phyloP scores from a whole-genome alignment of 2,113 vertebrate species.

The Mixornis gularis region DNA sequence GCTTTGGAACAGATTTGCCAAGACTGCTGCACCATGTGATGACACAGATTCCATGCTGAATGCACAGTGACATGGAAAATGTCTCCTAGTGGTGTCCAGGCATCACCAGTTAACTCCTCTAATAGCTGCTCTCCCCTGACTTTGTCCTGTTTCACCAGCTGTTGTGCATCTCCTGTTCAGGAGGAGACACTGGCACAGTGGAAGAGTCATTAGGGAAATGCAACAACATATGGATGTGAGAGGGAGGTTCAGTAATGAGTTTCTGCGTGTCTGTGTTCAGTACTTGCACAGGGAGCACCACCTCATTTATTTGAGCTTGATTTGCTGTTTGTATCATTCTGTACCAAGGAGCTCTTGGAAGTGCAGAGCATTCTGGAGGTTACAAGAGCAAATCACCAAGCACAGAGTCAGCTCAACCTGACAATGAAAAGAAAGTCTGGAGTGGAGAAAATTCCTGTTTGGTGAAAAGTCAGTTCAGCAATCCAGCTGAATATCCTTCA shows the following conservation, averaged over 20 bases:
- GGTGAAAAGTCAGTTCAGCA: background rate
- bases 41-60: constrained; percentile 52
- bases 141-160: constrained; percentile 67
- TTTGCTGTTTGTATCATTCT: background rate
- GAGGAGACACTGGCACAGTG: constrained; percentile 20
- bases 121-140: constrained; percentile 49
- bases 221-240: constrained; percentile 1
- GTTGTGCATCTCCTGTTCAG: constrained; percentile 45
- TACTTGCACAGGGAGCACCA: background rate
- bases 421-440: background rate
- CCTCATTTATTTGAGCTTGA: background rate
- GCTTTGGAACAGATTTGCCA: constrained; percentile 35
- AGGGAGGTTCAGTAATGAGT: background rate
- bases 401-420: background rate
- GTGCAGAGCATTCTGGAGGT: background rate
- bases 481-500: background rate
- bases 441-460: background rate
- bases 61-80: constrained; percentile 61
- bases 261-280: background rate
- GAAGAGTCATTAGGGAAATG: constrained; percentile 28
- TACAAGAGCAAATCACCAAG: background rate
- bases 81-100: constrained; percentile 51
- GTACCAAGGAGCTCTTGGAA: background rate
- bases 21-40: constrained; percentile 46
- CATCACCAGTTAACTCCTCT: constrained; percentile 53